Conservation (phyloP, 2,797 vertebrate genomes). For the Cephalopachus bancanus region DNA sequence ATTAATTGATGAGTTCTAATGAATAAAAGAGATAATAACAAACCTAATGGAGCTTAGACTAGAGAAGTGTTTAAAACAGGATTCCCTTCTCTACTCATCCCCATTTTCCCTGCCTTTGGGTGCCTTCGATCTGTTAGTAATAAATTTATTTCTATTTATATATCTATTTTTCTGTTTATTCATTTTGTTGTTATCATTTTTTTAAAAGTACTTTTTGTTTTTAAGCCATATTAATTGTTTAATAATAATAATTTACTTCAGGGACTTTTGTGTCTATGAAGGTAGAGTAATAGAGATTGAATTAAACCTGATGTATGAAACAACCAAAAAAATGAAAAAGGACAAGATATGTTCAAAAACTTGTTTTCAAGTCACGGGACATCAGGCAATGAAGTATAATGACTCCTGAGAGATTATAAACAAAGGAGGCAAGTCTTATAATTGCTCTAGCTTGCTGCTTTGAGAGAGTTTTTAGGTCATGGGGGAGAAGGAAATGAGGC, state of each 20-base stretch:
- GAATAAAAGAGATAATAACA: not conserved
- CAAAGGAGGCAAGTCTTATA: not conserved
- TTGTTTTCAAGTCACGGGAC: not conserved
- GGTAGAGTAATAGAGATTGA: not conserved
- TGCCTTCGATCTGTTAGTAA: not conserved
- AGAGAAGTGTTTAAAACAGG: not conserved
- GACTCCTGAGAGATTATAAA: not conserved
- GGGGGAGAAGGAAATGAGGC: not conserved
- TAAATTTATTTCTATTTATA: not conserved
- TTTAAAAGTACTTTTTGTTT: conserved; percentile 3
- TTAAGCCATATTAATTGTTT: not conserved
- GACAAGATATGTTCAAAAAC: not conserved
- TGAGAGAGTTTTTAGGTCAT: not conserved
- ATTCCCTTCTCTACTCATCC: not conserved
- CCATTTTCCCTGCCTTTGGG: accelerated
- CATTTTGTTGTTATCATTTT: not conserved
- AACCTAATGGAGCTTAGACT: not conserved
- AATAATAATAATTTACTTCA: not conserved
- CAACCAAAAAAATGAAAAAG: not conserved
- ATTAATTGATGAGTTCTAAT: not conserved
- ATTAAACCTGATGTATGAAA: not conserved
- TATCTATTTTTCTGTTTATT: not conserved
- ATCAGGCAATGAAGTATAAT: not conserved
- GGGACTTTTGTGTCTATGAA: not conserved
- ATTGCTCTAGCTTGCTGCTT: not conserved